Evolutionary conservation across 1,140 invertebrate species (phyloP), one percentile per base, ranked within the genome.

Genomic region (Adoxophyes honmai): DNA sequence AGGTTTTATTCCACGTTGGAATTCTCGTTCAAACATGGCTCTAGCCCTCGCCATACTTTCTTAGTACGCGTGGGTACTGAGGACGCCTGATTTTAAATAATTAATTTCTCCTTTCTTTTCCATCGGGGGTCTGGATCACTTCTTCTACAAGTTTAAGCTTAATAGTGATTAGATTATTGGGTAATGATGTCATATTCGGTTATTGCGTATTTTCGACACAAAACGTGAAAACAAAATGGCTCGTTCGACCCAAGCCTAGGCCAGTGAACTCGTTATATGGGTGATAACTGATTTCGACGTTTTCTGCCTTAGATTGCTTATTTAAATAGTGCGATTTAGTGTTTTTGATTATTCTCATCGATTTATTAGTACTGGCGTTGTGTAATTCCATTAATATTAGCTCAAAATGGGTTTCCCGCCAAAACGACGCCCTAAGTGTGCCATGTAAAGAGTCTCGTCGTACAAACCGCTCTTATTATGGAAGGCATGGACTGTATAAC

Each of bases 21-120:
- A 89, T 89, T 88, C 79, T 70, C 74, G 70, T 83, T 88, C 86
- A 85, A 89, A 89, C 82, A 89, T 89, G 88, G 88, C 88, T 79
- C 87, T 89, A 76, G 73, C 73, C 80, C 68, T 86, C 85, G 70
- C 72, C 79, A 71, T 83, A 86, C 81, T 86, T 81, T 76, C 73
- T 66, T 85, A 84, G 75, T 85, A 86, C 75, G 85, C 85, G 85
- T 88, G 85, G 85, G 78, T 88, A 86, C 77, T 73, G 81, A 73
- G 77, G 82, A 86, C 79, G 86, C 81, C 74, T 79, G 80, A 83
- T 84, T 84, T 85, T 81, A 70, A 81, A 86, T 81, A 88, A 81
- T 88, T 88, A 78, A 88, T 88, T 88, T 88, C 86, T 88, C 83
- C 51, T 54, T 75, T 88, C 79, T 86, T 88, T 88, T 86, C 60